These are phyloP conservation scores for Sycophila texana DNA, from an alignment of 2,888 invertebrate genomes.

Conservation along the genomic window DNA sequence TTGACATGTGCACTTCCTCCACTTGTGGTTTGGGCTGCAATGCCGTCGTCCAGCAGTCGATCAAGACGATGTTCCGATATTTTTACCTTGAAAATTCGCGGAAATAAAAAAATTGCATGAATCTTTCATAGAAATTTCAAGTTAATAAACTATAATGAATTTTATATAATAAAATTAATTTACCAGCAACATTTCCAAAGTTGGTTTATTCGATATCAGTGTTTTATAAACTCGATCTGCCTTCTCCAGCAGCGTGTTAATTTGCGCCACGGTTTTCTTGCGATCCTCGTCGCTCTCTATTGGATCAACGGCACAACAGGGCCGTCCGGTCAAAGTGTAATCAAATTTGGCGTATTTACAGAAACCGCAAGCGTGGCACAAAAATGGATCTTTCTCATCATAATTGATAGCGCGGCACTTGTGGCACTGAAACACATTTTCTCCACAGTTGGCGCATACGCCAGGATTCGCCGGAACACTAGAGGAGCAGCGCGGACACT, in stretches of 20 bases:
- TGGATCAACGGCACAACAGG: conserved; percentile 97
- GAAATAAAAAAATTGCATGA: too few species aligned
- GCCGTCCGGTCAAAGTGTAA: conserved; percentile 92
- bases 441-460: conserved; percentile 97
- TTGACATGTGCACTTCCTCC: conserved; percentile 84
- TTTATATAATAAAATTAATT: conserved; percentile 24
- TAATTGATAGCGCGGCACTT: conserved; percentile 99
- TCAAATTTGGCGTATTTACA: conserved; percentile 99
- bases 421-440: conserved; percentile 99
- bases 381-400: conserved; percentile 98
- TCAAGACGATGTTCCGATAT: conserved; percentile 91
- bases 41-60: conserved; percentile 78
- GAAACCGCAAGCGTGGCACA: conserved; percentile 99
- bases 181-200: conserved; percentile 89
- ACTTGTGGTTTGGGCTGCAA: conserved; percentile 74
- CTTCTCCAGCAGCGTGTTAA: conserved; percentile 93
- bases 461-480: conserved; percentile 98
- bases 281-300: conserved; percentile 98
- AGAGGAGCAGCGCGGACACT: conserved; percentile 97
- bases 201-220: conserved; percentile 91
- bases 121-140: too few species aligned
- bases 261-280: conserved; percentile 94
- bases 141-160: too few species aligned
- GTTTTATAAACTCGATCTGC: conserved; percentile 96
- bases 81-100: conserved; percentile 77